A percentile compares a stretch with the other conserved stretches of the same genome.
Evolutionary conservation across 2,888 invertebrate species (phyloP).

Genomic region (Caenorhabditis zanzibari): DNA sequence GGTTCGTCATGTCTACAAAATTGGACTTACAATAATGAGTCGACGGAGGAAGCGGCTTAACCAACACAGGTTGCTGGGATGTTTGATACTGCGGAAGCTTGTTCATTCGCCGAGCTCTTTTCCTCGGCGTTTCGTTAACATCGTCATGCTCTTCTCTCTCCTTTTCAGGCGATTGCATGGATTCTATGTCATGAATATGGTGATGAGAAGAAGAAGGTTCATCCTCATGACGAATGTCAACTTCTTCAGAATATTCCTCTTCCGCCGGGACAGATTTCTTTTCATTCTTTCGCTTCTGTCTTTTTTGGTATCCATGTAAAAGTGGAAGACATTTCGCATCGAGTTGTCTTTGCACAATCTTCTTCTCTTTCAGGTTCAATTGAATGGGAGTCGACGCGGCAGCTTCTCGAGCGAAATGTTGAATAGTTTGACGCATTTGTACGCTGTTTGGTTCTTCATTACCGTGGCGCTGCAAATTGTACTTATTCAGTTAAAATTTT

Average conservation of each 20-base stretch:
- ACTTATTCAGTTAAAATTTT: background rate
- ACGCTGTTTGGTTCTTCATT: conserved; percentile 9
- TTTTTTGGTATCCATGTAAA: conserved; percentile 31
- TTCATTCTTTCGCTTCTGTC: background rate
- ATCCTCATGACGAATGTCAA: background rate
- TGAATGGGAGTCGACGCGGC: conserved; percentile 34
- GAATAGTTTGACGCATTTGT: conserved; percentile 37
- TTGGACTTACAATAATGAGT: conserved; percentile 19
- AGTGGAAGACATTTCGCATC: conserved; percentile 48
- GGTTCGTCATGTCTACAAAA: no score
- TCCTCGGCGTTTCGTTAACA: background rate
- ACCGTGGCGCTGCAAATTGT: conserved; percentile 35
- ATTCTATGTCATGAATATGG: background rate
- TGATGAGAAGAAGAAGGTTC: background rate
- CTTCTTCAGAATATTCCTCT: background rate
- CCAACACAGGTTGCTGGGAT: background rate
- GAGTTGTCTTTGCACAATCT: conserved; percentile 21
- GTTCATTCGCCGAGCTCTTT: background rate
- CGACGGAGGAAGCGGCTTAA: conserved; percentile 26
- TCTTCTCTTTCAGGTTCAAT: conserved; percentile 36
- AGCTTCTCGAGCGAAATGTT: conserved; percentile 45
- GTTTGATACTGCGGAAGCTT: background rate
- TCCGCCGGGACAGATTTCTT: conserved; percentile 10
- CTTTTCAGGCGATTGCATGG: background rate
- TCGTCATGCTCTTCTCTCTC: background rate